These are phyloP conservation scores for Chloropsis cyanopogon DNA, from an alignment of 2,113 vertebrate genomes.

Conservation along the genomic window DNA sequence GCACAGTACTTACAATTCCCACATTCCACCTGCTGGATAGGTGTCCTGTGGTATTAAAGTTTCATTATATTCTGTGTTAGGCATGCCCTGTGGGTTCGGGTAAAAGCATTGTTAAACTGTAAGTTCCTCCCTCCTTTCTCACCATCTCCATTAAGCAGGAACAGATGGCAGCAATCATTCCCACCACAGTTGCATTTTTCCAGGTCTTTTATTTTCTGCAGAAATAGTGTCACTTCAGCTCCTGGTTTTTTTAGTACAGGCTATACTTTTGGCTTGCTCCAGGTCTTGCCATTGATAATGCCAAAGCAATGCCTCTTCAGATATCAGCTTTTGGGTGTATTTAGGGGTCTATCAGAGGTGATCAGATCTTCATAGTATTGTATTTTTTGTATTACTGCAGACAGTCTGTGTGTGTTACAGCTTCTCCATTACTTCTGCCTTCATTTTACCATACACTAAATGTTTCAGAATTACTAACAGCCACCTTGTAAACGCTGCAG, in stretches of 20 bases:
- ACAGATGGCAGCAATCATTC: not conserved
- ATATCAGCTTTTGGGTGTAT: not conserved
- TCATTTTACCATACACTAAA: not conserved
- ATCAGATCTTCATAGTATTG: not conserved
- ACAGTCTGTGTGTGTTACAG: not conserved
- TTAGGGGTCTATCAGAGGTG: not conserved
- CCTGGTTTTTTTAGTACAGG: not conserved
- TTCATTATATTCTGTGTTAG: not conserved
- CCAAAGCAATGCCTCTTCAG: not conserved
- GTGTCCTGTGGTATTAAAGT: not conserved
- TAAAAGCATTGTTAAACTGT: not conserved
- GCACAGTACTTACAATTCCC: not conserved
- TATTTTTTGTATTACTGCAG: not conserved
- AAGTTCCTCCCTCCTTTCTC: not conserved
- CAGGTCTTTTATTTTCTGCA: not conserved
- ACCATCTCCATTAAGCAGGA: not conserved
- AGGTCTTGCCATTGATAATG: not conserved
- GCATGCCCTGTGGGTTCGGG: not conserved
- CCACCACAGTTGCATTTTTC: not conserved
- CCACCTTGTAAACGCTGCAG: not conserved
- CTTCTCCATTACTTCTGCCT: not conserved
- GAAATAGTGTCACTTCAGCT: not conserved
- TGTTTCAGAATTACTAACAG: not conserved
- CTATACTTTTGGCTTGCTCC: not conserved
- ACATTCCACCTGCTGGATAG: not conserved